Percentiles rank a stretch among this genome's conserved stretches.
Evolutionary conservation across 1,140 invertebrate genomes (phyloP).

Genomic region (Branchinecta lindahli): DNA sequence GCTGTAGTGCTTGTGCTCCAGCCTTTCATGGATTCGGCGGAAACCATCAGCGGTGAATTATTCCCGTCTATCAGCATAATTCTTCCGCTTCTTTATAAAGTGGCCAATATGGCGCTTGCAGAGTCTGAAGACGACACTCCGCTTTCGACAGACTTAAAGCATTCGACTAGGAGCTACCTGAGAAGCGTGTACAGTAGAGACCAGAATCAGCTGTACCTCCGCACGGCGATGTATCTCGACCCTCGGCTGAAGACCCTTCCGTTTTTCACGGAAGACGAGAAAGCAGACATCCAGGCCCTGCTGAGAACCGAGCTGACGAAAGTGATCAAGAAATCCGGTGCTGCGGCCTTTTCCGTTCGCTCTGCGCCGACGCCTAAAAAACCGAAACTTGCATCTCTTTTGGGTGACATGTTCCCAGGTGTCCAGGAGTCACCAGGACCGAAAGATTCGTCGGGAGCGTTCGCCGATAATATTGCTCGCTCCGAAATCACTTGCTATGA

Average conservation of each 20-base stretch:
- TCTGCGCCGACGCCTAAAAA: constrained; percentile 12
- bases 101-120: constrained; percentile 15
- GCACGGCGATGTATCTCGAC: constrained; percentile 20
- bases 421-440: neutral
- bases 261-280: constrained; percentile 18
- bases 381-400: constrained; percentile 16
- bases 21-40: constrained; percentile 16
- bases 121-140: constrained; percentile 15
- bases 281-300: constrained; percentile 15
- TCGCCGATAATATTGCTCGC: constrained; percentile 18
- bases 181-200: constrained; percentile 18
- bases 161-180: constrained; percentile 15
- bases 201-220: constrained; percentile 15
- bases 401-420: constrained; percentile 18
- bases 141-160: constrained; percentile 17
- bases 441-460: constrained; percentile 6
- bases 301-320: constrained; percentile 19
- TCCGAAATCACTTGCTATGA: constrained; percentile 19
- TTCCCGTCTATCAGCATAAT: constrained; percentile 18
- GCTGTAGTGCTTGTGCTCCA: constrained; percentile 8
- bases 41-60: constrained; percentile 18
- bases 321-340: constrained; percentile 17
- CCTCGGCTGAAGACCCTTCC: constrained; percentile 19
- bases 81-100: constrained; percentile 19
- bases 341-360: neutral